phyloP scores from a whole-genome alignment of 2,113 vertebrate genomes.

The Corvus cornix region DNA sequence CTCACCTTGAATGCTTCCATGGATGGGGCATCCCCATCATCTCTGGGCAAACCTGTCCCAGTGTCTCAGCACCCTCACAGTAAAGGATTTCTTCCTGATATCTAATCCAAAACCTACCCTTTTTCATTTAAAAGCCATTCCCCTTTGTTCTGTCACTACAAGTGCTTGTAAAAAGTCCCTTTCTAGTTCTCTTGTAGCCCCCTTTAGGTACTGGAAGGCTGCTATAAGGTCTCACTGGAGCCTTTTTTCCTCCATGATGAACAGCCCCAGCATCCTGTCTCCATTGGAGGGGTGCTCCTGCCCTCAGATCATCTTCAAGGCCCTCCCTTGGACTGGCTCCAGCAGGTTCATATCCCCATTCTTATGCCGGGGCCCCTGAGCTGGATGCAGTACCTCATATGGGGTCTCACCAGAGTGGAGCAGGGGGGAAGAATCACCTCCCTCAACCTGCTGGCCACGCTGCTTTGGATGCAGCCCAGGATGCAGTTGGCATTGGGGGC shows the following conservation, averaged over 20 bases:
- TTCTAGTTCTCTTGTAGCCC: background rate
- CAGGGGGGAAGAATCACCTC: background rate
- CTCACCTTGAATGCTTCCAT: background rate
- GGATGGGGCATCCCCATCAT: background rate
- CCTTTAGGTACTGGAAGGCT: background rate
- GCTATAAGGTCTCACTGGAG: background rate
- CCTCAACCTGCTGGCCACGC: rapidly evolving
- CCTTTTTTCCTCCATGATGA: background rate
- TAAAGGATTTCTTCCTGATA: background rate
- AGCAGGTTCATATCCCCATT: background rate
- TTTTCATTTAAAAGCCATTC: background rate
- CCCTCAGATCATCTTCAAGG: background rate
- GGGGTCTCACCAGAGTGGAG: background rate
- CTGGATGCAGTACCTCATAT: background rate
- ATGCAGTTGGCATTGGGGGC: background rate
- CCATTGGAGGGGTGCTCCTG: background rate
- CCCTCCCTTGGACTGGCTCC: background rate
- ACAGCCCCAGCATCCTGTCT: background rate
- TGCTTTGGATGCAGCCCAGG: background rate
- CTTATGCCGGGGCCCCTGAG: background rate
- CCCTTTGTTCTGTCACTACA: background rate
- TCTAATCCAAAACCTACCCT: background rate
- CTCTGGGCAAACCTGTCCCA: background rate
- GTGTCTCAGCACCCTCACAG: background rate
- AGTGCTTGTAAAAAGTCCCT: background rate